A percentile compares a stretch with the other conserved stretches of the same genome.
These are phyloP conservation scores for Acanthurus lineatus DNA, from an alignment of 2,797 vertebrate species.

Conservation along the genomic window DNA sequence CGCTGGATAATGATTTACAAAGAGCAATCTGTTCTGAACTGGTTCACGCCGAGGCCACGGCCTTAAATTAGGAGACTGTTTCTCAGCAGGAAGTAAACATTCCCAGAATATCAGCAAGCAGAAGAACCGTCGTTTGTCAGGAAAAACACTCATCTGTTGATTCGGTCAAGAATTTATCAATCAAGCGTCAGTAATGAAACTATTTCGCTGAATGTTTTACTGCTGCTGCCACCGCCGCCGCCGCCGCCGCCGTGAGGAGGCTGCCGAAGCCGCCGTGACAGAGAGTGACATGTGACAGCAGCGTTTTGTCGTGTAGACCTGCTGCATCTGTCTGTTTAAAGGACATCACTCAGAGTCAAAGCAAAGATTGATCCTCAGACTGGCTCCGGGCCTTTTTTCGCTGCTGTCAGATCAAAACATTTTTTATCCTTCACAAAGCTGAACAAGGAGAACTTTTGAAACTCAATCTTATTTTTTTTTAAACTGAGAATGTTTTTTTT, in stretches of 20 bases:
- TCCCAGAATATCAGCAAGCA: not conserved
- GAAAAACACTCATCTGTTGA: not conserved
- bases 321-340: slow-evolving; percentile 19
- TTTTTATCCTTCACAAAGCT: slow-evolving; percentile 6
- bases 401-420: slow-evolving; percentile 43
- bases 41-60: not conserved
- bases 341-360: slow-evolving; percentile 41
- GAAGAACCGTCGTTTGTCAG: not conserved
- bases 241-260: not conserved
- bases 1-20: slow-evolving; percentile 55
- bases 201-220: not conserved
- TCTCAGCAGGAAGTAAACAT: not conserved
- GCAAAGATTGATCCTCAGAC: slow-evolving; percentile 40
- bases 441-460: slow-evolving; percentile 14
- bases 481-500: slow-evolving; percentile 5
- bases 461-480: not conserved
- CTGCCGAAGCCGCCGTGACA: slow-evolving; percentile 11
- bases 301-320: slow-evolving; percentile 18
- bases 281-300: slow-evolving; percentile 43
- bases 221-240: no score
- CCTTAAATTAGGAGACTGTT: not conserved
- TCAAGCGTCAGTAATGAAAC: not conserved
- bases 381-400: slow-evolving; percentile 37
- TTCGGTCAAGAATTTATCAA: not conserved
- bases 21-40: not conserved